Percentiles rank a stretch among this genome's conserved stretches.
Conservation (phyloP, 1,140 invertebrate species). For the Chelonus insularis region DNA sequence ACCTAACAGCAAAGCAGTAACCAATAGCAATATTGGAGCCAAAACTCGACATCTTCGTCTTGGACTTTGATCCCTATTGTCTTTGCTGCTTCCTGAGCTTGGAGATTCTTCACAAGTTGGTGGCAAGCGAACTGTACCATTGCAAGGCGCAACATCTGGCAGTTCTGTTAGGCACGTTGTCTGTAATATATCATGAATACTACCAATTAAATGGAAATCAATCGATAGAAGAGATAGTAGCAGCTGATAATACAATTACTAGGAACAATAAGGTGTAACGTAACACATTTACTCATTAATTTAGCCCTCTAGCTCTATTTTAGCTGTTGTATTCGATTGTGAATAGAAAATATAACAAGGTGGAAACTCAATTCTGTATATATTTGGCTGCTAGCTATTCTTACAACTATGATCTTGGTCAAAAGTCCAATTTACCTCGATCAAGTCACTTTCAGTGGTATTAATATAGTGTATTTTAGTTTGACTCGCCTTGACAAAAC, state of each 20-base stretch:
- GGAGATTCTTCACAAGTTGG: conserved; percentile 54
- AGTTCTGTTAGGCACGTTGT: conserved; percentile 62
- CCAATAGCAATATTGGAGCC: conserved; percentile 54
- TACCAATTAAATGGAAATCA: neutral
- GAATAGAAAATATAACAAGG: no score
- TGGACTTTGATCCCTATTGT: conserved; percentile 48
- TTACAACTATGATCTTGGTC: no score
- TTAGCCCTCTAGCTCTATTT: no score
- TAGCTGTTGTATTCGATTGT: no score
- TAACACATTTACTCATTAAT: no score
- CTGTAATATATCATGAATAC: conserved; percentile 45
- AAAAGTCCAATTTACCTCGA: no score
- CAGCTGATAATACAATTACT: neutral
- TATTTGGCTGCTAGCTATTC: no score
- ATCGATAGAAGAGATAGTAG: conserved; percentile 11
- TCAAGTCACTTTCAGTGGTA: no score
- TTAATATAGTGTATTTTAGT: no score
- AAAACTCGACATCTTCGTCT: conserved; percentile 55
- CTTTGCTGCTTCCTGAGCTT: conserved; percentile 56
- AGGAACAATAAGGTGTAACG: neutral
- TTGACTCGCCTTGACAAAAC: no score
- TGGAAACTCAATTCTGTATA: no score
- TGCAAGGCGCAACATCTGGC: conserved; percentile 60
- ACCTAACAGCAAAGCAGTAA: conserved; percentile 55
- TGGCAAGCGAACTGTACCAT: conserved; percentile 56